Evolutionary conservation across 2,113 vertebrate species (phyloP).

Genomic region (Probosciger aterrimus): DNA sequence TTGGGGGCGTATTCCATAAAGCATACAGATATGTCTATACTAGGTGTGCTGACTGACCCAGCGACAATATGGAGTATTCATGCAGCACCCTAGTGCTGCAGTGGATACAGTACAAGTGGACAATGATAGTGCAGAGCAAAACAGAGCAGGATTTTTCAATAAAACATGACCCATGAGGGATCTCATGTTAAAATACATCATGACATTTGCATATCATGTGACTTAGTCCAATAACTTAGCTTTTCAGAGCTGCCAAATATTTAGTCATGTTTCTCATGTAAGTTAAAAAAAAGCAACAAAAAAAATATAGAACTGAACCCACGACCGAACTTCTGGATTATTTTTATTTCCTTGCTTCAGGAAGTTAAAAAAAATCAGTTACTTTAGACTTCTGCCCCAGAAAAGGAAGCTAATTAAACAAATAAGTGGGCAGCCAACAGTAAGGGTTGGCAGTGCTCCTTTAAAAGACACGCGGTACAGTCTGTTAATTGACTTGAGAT

Average conservation of each 20-base stretch:
- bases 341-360: neutral
- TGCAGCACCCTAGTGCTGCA: neutral
- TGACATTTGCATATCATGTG: neutral
- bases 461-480: neutral
- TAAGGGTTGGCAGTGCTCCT: neutral
- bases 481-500: neutral
- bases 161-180: neutral
- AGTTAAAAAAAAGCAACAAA: neutral
- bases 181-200: neutral
- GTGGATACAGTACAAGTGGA: neutral
- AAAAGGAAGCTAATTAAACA: neutral
- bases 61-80: neutral
- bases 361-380: neutral
- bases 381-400: neutral
- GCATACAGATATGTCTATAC: neutral
- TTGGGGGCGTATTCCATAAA: neutral
- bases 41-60: neutral
- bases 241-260: neutral
- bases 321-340: neutral
- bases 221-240: neutral
- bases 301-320: neutral
- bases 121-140: neutral
- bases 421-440: neutral
- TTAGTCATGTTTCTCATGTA: neutral
- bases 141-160: neutral